A percentile compares a stretch with the other conserved stretches of the same genome.
These are phyloP conservation scores for Ormyrus labotus DNA, from an alignment of 2,888 invertebrate genomes.

Conservation along the genomic window DNA sequence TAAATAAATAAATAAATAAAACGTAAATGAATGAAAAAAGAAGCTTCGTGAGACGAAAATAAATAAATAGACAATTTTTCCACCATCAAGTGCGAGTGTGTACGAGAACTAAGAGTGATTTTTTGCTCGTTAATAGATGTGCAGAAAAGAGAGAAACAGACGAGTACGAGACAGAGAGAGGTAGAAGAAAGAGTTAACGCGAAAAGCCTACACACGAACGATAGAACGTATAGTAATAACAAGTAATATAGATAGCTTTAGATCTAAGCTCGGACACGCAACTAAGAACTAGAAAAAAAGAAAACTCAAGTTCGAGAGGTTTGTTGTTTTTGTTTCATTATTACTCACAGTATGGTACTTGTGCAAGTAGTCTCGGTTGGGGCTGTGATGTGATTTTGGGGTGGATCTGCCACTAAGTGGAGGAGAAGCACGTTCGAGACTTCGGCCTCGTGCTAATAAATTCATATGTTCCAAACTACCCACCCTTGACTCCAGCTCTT, in stretches of 20 bases:
- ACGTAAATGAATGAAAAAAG: background rate
- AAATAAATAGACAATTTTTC: constrained; percentile 36
- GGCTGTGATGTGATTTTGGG: constrained; percentile 87
- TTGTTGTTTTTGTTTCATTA: constrained; percentile 46
- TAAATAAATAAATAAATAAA: constrained; percentile 8
- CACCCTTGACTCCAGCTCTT: constrained; percentile 96
- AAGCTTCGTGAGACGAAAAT: constrained; percentile 10
- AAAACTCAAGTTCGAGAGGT: constrained; percentile 8
- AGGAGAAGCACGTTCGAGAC: constrained; percentile 83
- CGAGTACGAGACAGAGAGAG: constrained; percentile 49
- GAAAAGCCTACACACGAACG: constrained; percentile 47
- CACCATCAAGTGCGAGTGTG: constrained; percentile 47
- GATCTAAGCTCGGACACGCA: constrained; percentile 44
- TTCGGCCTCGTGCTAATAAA: constrained; percentile 84
- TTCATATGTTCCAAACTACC: constrained; percentile 97
- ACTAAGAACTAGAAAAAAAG: constrained; percentile 43
- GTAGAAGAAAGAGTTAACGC: constrained; percentile 44
- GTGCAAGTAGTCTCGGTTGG: constrained; percentile 89
- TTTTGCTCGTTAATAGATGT: constrained; percentile 44
- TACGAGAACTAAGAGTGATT: constrained; percentile 54
- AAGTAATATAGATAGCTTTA: constrained; percentile 30
- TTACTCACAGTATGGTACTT: constrained; percentile 96
- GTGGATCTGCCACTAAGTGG: constrained; percentile 94
- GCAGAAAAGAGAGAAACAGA: constrained; percentile 47
- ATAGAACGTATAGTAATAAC: constrained; percentile 26